Base-by-base conservation (phyloP, 2,888 invertebrate species). In the Craniophora ligustri region DNA sequence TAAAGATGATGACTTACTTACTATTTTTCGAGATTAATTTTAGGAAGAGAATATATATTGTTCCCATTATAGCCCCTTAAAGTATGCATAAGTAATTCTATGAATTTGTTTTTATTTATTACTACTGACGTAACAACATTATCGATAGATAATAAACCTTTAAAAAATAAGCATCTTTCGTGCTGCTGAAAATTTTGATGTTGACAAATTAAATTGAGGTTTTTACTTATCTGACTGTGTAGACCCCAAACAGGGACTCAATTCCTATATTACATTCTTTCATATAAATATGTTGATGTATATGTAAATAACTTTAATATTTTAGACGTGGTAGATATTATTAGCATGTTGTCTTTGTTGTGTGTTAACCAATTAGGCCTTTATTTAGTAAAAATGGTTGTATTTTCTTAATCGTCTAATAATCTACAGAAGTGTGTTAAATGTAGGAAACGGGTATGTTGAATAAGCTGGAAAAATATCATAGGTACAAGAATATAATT, bases 221-320 rank as follows among this genome's bases (percentile, higher is more conserved):
- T 53, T 34, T 32, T 62, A 42, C 2, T 15, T 46, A 35, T 2
- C 30, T 26, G 64, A 54, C 47, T 68, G 44, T 32, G 5, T 28
- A 31, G 23, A 15, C 31, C 34, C 61, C 21, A 0, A 14, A 11
- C 7, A 50, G 50, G 67, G 19, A 3, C 11, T 47, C 14, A 48
- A 65, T 65, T 69, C 65, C 70, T 69, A 47, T 56, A 36, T 15
- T 31, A 69, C 65, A 64, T 65, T 65, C 70, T 69, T 42, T 31
- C 48, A 38, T 15, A 39, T 50, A 32, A 16, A 59, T 49, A 4
- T 36, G 36, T 65, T 51, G 15, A 36, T 59, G 21, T 67, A 39
- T 66, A 46, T 67, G 56, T 71, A 48, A 55, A 71, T 44, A 16
- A 41, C 35, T 53, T 49, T 70, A n/a, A n/a, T n/a, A 61, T 50